phyloP scores from a whole-genome alignment of 2,797 vertebrate species.

The Betta splendens region DNA sequence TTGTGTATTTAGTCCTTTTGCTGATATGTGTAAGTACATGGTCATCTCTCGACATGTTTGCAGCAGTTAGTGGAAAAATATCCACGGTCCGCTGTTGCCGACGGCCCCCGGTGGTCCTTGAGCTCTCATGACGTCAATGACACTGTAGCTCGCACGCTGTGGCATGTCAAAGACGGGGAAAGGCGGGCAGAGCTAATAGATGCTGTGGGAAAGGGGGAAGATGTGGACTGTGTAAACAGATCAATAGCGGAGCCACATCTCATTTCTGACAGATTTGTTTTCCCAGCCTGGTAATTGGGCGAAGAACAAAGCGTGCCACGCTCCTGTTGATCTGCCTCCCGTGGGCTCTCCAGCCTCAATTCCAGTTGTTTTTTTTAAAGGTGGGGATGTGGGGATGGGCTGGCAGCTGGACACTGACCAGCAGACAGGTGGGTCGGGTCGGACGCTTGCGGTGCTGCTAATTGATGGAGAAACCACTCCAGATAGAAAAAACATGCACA shows the following conservation, averaged over 20 bases:
- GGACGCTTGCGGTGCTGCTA: background rate
- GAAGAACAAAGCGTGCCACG: constrained; percentile 32
- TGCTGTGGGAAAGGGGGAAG: constrained; percentile 35
- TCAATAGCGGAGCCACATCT: constrained; percentile 65
- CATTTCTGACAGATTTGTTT: constrained; percentile 67
- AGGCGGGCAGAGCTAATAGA: constrained; percentile 26
- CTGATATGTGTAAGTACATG: background rate
- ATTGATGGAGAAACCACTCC: no score
- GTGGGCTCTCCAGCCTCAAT: background rate
- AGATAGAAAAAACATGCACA: background rate
- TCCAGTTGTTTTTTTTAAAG: background rate
- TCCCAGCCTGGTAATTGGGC: constrained; percentile 63
- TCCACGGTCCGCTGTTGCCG: background rate
- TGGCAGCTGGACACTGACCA: constrained; percentile 3
- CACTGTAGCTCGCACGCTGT: constrained; percentile 13
- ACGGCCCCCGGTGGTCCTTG: constrained; percentile 2
- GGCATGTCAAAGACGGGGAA: constrained; percentile 8
- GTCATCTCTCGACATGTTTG: background rate
- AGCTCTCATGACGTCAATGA: constrained; percentile 22
- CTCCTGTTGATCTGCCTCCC: constrained; percentile 23
- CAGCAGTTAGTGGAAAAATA: background rate
- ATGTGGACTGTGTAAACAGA: constrained; percentile 59
- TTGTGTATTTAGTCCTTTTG: background rate
- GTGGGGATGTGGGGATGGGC: background rate
- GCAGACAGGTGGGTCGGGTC: background rate